Evolutionary conservation across 2,113 vertebrate genomes (phyloP).

Genomic region (Cochlearius cochlearius): DNA sequence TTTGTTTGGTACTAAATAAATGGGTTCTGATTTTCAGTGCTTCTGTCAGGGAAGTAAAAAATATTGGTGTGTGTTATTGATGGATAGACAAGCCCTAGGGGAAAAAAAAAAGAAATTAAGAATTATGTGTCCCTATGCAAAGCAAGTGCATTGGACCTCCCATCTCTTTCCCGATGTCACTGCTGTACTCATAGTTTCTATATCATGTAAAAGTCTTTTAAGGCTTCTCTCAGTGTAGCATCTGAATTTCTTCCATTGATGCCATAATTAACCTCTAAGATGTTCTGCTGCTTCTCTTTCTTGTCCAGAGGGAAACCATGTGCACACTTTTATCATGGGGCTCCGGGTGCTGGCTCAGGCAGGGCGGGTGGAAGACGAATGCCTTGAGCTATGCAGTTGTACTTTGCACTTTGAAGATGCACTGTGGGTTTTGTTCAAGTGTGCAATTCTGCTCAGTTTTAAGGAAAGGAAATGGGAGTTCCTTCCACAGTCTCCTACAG

Average conservation of each 20-base stretch:
- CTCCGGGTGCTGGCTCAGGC: neutral
- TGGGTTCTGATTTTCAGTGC: neutral
- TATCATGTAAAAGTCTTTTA: neutral
- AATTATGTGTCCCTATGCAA: neutral
- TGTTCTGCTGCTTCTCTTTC: neutral
- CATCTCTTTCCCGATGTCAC: neutral
- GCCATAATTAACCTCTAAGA: neutral
- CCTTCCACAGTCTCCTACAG: neutral
- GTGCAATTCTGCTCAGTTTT: neutral
- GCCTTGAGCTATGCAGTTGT: neutral
- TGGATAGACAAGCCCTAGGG: neutral
- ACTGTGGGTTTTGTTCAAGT: neutral
- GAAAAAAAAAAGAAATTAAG: neutral
- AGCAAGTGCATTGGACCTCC: neutral
- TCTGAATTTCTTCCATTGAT: neutral
- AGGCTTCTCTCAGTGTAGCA: neutral
- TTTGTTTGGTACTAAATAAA: neutral
- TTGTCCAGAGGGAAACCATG: neutral
- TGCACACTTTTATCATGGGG: neutral
- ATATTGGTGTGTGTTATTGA: neutral
- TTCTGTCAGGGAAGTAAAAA: slow-evolving; percentile 33
- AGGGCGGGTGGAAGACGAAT: neutral
- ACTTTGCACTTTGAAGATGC: neutral
- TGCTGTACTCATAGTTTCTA: neutral
- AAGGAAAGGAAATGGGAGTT: neutral